These are phyloP conservation scores for Calameuta pallipes DNA, from an alignment of 2,888 invertebrate genomes.

Conservation along the genomic window DNA sequence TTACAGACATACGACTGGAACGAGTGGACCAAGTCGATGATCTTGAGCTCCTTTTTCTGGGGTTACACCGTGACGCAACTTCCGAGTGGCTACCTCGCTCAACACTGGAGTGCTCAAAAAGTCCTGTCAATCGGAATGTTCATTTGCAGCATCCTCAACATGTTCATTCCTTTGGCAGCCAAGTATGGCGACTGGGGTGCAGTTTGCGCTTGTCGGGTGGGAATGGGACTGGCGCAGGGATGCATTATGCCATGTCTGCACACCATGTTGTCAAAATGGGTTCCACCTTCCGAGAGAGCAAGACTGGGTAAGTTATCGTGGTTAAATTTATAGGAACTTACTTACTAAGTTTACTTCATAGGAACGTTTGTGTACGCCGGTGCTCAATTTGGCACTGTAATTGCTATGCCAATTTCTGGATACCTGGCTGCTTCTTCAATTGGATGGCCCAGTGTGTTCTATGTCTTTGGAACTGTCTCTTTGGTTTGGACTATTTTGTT, in stretches of 20 bases:
- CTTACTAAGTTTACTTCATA: slow-evolving; percentile 37
- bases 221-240: slow-evolving; percentile 82
- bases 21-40: too few species aligned
- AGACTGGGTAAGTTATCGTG: slow-evolving; percentile 60
- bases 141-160: slow-evolving; percentile 63
- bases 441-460: too few species aligned
- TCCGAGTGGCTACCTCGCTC: slow-evolving; percentile 73
- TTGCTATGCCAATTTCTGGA: slow-evolving; percentile 75
- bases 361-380: slow-evolving; percentile 67
- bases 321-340: slow-evolving; percentile 54
- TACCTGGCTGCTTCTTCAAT: slow-evolving; percentile 69
- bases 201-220: slow-evolving; percentile 74
- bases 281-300: slow-evolving; percentile 70
- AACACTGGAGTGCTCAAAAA: slow-evolving; percentile 69
- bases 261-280: slow-evolving; percentile 81
- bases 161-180: slow-evolving; percentile 67
- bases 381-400: slow-evolving; percentile 76
- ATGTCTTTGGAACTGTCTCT: too few species aligned
- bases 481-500: slow-evolving; percentile 69
- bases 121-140: slow-evolving; percentile 65
- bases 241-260: slow-evolving; percentile 79
- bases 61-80: slow-evolving; percentile 82
- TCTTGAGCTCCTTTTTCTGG: slow-evolving; percentile 79
- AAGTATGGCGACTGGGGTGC: slow-evolving; percentile 71
- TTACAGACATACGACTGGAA: too few species aligned